phyloP scores from a whole-genome alignment of 2,113 vertebrate species.

The Nerophis ophidion region DNA sequence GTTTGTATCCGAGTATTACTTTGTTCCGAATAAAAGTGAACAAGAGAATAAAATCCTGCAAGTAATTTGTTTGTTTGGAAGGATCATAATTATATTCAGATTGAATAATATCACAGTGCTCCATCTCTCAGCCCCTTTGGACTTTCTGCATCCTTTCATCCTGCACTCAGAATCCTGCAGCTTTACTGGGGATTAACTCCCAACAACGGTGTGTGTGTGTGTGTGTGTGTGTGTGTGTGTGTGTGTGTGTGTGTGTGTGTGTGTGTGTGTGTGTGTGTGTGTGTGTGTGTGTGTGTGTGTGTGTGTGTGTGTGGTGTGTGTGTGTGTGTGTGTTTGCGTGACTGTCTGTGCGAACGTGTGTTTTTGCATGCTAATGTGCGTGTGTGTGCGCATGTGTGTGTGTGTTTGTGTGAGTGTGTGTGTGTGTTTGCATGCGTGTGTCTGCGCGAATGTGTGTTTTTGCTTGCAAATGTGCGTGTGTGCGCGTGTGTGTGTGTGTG shows the following conservation, averaged over 20 bases:
- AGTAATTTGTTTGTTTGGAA: not conserved
- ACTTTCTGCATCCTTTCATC: constrained; percentile 14
- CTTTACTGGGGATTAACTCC: constrained; percentile 58
- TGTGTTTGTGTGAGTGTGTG: too few relatives aligned
- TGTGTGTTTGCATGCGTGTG: constrained; percentile 10
- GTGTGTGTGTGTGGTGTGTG: too few relatives aligned
- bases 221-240: constrained; percentile 8
- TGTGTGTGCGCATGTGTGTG: too few relatives aligned
- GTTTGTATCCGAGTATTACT: not conserved
- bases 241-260: not conserved
- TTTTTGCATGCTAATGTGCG: too few relatives aligned
- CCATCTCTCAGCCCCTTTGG: not conserved
- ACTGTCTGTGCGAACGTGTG: too few relatives aligned
- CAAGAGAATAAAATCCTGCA: not conserved
- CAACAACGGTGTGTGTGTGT: constrained; percentile 25
- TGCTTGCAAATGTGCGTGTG: not conserved
- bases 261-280: too few relatives aligned
- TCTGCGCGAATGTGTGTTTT: not conserved
- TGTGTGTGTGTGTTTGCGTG: too few relatives aligned
- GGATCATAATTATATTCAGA: not conserved
- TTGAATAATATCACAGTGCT: not conserved
- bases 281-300: too few relatives aligned
- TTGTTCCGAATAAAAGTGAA: not conserved
- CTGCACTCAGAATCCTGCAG: constrained; percentile 29
- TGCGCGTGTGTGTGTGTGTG: not conserved